phyloP scores from a whole-genome alignment of 1,140 invertebrate species.

The Heliconius eleuchia region DNA sequence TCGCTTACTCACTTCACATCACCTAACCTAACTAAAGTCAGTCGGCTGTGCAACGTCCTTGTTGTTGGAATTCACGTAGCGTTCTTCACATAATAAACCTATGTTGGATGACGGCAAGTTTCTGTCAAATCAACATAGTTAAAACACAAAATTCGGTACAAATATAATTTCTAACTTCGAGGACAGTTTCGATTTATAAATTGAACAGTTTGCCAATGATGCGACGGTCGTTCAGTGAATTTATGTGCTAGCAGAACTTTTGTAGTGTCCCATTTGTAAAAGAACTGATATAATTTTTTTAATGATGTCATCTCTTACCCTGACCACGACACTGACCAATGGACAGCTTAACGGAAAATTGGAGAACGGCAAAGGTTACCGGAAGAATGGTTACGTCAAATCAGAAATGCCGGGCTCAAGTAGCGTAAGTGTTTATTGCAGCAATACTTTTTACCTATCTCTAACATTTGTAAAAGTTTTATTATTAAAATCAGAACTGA shows the following conservation, averaged over 20 bases:
- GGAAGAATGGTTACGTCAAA: conserved; percentile 68
- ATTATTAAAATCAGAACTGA: background rate
- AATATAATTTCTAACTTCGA: conserved; percentile 20
- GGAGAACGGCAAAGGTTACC: conserved; percentile 63
- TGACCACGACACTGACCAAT: conserved; percentile 69
- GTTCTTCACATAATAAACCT: background rate
- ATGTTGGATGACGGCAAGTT: background rate
- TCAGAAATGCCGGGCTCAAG: conserved; percentile 46
- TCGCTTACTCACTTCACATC: conserved; percentile 49
- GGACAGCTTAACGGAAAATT: conserved; percentile 65
- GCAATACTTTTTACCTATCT: background rate
- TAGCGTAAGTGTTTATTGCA: conserved; percentile 50
- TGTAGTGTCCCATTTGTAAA: conserved; percentile 37
- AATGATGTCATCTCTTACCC: conserved; percentile 68
- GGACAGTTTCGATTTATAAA: conserved; percentile 3
- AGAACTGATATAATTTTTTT: conserved; percentile 43
- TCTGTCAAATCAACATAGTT: background rate
- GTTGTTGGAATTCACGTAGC: conserved; percentile 43
- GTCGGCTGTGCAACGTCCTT: conserved; percentile 48
- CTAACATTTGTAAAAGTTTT: background rate
- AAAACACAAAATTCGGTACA: background rate
- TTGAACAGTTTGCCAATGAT: conserved; percentile 22
- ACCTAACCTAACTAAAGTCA: conserved; percentile 45
- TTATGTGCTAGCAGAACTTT: conserved; percentile 25
- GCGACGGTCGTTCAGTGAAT: conserved; percentile 27